Percentiles rank a stretch among this genome's conserved stretches.
Conservation (phyloP, 2,797 vertebrate genomes). For the Cyclura pinguis region DNA sequence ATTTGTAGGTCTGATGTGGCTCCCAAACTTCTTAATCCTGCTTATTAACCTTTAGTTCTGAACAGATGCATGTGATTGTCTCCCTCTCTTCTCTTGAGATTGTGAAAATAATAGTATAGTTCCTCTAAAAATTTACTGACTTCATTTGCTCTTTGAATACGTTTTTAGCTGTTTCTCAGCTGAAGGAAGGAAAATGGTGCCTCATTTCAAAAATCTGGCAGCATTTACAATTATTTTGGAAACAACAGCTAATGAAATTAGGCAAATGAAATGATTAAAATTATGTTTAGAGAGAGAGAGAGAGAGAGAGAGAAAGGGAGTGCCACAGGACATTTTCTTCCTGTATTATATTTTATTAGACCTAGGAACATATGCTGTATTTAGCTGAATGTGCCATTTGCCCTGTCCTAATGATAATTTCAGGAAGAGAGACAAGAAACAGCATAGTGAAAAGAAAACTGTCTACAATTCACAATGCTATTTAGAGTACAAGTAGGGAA, state of each 20-base stretch:
- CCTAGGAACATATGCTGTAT: background rate
- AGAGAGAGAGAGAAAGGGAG: background rate
- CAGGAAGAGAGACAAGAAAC: background rate
- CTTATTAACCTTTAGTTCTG: constrained; percentile 18
- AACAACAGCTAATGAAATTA: constrained; percentile 26
- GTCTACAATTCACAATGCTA: background rate
- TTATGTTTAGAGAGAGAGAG: background rate
- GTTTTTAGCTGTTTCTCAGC: constrained; percentile 16
- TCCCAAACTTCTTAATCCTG: background rate
- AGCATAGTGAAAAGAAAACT: background rate
- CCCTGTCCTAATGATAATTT: background rate
- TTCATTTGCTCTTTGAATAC: constrained; percentile 22
- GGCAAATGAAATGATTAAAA: constrained; percentile 31
- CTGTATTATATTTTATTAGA: constrained; percentile 16
- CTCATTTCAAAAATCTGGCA: constrained; percentile 27
- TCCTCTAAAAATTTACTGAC: constrained; percentile 10
- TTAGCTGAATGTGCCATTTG: background rate
- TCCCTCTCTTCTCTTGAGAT: background rate
- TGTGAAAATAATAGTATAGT: constrained; percentile 20
- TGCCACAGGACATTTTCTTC: background rate
- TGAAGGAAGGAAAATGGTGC: constrained; percentile 25
- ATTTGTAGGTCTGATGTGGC: background rate
- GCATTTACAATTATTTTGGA: constrained; percentile 33
- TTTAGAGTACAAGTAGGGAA: background rate
- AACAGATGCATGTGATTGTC: background rate